Percentiles rank a stretch among this genome's conserved stretches.
Conservation (phyloP, 2,888 invertebrate species). For the Drosophila limbata region DNA sequence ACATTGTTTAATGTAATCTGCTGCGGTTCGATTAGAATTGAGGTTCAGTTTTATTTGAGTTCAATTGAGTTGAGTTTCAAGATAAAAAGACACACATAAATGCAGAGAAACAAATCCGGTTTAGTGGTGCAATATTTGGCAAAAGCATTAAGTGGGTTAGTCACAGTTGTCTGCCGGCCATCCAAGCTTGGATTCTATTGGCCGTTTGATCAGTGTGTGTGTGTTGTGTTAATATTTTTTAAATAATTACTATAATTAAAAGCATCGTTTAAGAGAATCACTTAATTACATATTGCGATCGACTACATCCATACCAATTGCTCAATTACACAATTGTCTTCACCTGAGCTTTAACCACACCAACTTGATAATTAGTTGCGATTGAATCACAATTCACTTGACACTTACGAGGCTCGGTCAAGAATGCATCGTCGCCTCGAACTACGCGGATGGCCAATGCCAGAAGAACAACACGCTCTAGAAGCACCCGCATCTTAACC, state of each 20-base stretch:
- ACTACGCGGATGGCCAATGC: slow-evolving; percentile 32
- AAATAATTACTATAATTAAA: not conserved
- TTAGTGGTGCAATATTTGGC: slow-evolving; percentile 69
- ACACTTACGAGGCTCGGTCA: slow-evolving; percentile 83
- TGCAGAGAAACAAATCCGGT: slow-evolving; percentile 66
- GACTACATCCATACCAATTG: not conserved
- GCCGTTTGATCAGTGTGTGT: not conserved
- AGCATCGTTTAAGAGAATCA: not conserved
- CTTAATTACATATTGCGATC: not conserved
- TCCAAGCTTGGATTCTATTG: slow-evolving; percentile 4
- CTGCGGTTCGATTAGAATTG: slow-evolving; percentile 85
- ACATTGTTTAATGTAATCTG: slow-evolving; percentile 89
- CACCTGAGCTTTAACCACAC: not conserved
- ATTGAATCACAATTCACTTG: slow-evolving; percentile 18
- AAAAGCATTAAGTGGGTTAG: slow-evolving; percentile 59
- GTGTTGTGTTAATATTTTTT: not conserved
- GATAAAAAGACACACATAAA: slow-evolving; percentile 53
- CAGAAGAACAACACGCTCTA: slow-evolving; percentile 38
- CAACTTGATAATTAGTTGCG: not conserved
- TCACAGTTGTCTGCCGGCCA: slow-evolving; percentile 50
- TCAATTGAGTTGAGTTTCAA: slow-evolving; percentile 51
- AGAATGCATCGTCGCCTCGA: slow-evolving; percentile 67
- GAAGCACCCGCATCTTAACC: slow-evolving; percentile 30
- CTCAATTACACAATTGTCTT: not conserved
- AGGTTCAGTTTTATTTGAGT: slow-evolving; percentile 45